A percentile compares a stretch with the other conserved stretches of the same genome.
Conservation (phyloP, 2,113 vertebrate genomes). For the Prochilodus magdalenae region DNA sequence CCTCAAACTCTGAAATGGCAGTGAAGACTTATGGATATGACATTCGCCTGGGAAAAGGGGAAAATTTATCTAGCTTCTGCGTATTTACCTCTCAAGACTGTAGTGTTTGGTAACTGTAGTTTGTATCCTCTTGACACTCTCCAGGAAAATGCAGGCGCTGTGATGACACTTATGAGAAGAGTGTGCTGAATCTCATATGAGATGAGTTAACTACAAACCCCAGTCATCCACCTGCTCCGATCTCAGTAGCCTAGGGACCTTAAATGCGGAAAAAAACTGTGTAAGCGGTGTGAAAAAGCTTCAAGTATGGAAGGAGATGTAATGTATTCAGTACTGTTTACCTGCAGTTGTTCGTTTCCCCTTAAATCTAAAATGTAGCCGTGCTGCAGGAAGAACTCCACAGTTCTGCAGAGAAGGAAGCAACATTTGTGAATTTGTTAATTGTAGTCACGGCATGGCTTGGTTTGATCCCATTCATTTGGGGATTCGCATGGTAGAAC, state of each 20-base stretch:
- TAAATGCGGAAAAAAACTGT: background rate
- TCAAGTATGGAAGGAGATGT: background rate
- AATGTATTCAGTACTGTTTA: slow-evolving; percentile 6
- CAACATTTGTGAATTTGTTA: slow-evolving; percentile 47
- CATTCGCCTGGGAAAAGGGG: slow-evolving; percentile 26
- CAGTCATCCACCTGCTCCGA: slow-evolving; percentile 1
- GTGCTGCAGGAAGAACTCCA: slow-evolving; percentile 20
- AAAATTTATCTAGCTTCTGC: slow-evolving; percentile 37
- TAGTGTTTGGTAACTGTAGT: slow-evolving; percentile 12
- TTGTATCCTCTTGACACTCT: slow-evolving; percentile 49
- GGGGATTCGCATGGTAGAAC: slow-evolving; percentile 54
- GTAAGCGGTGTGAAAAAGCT: background rate
- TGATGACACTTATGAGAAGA: slow-evolving; percentile 65
- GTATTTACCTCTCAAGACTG: slow-evolving; percentile 26
- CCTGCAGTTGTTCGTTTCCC: background rate
- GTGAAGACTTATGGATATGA: slow-evolving; percentile 38
- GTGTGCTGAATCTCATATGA: slow-evolving; percentile 42
- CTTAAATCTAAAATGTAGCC: background rate
- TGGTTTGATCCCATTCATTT: slow-evolving; percentile 35
- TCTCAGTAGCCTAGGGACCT: background rate
- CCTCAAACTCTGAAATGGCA: slow-evolving; percentile 14
- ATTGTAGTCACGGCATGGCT: slow-evolving; percentile 45
- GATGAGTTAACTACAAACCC: slow-evolving; percentile 25
- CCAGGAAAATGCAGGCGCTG: slow-evolving; percentile 55
- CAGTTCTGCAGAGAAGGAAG: slow-evolving; percentile 41